A percentile compares a stretch with the other conserved stretches of the same genome.
These are phyloP conservation scores for Lycocorax pyrrhopterus DNA, from an alignment of 2,113 vertebrate genomes.

Conservation along the genomic window DNA sequence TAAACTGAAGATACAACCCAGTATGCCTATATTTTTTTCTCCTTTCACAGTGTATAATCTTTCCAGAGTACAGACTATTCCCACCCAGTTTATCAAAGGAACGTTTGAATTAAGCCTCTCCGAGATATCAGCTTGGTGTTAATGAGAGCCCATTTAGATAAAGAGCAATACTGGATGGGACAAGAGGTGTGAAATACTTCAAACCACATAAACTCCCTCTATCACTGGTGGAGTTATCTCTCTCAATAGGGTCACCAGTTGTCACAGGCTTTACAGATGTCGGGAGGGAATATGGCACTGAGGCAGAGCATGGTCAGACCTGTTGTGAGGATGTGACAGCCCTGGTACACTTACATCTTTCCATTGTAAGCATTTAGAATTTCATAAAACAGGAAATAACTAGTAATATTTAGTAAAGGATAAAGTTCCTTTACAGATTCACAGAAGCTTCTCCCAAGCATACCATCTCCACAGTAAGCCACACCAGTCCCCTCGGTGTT, in stretches of 20 bases:
- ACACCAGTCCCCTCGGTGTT: not conserved
- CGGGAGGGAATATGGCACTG: not conserved
- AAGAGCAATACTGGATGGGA: constrained; percentile 16
- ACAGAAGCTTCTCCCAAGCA: not conserved
- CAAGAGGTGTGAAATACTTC: constrained; percentile 35
- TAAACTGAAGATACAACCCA: not conserved
- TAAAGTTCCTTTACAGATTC: not conserved
- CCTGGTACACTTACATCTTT: not conserved
- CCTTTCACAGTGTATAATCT: not conserved
- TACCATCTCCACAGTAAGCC: not conserved
- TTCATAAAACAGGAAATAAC: not conserved
- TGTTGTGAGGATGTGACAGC: not conserved
- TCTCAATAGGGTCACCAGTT: not conserved
- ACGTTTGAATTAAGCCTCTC: not conserved
- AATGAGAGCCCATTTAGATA: constrained; percentile 56
- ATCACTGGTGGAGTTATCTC: not conserved
- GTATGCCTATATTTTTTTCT: not conserved
- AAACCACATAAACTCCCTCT: not conserved
- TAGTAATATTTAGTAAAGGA: not conserved
- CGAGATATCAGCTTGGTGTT: constrained; percentile 3
- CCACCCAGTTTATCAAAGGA: constrained; percentile 22
- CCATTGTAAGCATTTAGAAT: not conserved
- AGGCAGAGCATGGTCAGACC: not conserved
- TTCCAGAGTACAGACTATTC: not conserved
- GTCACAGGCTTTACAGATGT: not conserved